phyloP scores from a whole-genome alignment of 2,797 vertebrate species.

The Heteromormyrus szaboi region DNA sequence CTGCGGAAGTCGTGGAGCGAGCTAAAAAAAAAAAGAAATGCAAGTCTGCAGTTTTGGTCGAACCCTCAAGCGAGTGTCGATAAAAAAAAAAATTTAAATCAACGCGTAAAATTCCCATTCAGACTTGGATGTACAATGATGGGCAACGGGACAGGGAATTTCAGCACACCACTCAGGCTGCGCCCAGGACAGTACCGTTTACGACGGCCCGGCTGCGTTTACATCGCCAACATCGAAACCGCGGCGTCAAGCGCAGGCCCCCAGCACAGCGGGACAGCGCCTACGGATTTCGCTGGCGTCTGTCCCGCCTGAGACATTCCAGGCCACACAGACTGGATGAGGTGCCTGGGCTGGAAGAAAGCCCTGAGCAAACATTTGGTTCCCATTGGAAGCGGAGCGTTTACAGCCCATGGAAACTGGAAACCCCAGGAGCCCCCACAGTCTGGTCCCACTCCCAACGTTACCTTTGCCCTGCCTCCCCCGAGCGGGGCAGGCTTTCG shows the following conservation, averaged over 20 bases:
- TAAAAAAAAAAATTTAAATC: not conserved
- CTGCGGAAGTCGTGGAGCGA: not conserved
- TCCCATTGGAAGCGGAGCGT: slow-evolving; percentile 52
- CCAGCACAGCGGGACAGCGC: slow-evolving; percentile 17
- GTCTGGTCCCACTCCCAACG: not conserved
- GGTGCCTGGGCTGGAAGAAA: slow-evolving; percentile 44
- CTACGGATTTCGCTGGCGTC: slow-evolving; percentile 49
- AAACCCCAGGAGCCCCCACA: not conserved
- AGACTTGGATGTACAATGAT: not conserved
- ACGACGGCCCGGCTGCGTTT: not conserved
- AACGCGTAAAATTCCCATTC: not conserved
- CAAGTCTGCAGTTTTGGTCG: not conserved
- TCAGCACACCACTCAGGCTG: not conserved
- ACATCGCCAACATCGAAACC: not conserved
- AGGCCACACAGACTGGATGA: slow-evolving; percentile 60
- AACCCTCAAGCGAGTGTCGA: not conserved
- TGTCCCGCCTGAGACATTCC: slow-evolving; percentile 53
- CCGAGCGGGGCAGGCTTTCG: not conserved
- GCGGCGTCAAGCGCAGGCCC: not conserved
- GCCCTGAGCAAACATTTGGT: slow-evolving; percentile 68
- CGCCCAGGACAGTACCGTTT: not conserved
- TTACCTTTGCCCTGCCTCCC: not conserved
- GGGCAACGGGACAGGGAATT: not conserved
- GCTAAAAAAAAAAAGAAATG: not conserved
- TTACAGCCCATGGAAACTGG: slow-evolving; percentile 23